Conservation (phyloP, 2,888 invertebrate species). For the Nowickia ferox region DNA sequence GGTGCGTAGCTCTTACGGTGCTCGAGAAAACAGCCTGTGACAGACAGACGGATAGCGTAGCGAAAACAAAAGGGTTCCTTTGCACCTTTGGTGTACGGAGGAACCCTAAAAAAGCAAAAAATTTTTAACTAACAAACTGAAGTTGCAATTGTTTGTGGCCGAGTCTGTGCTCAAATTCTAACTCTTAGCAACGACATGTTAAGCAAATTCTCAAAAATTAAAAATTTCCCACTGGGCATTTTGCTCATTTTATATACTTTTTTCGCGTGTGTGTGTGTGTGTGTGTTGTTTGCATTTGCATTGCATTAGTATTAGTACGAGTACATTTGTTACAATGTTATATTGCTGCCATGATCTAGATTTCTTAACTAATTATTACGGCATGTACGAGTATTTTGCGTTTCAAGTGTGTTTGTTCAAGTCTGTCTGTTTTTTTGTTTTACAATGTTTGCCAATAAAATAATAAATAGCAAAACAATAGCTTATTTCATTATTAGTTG, state of each 20-base stretch:
- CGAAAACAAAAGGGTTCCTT: too few species aligned
- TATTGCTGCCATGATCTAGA: conserved; percentile 79
- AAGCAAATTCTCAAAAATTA: too few species aligned
- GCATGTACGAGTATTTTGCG: conserved; percentile 72
- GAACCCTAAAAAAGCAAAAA: too few species aligned
- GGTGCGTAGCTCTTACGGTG: too few species aligned
- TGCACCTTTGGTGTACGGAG: too few species aligned
- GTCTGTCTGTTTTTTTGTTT: conserved; percentile 25
- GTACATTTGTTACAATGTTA: conserved; percentile 76
- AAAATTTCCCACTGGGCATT: conserved; percentile 29
- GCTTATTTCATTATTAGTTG: conserved; percentile 17
- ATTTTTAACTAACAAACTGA: too few species aligned
- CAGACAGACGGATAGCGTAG: too few species aligned
- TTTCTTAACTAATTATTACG: conserved; percentile 78
- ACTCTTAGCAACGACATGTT: too few species aligned
- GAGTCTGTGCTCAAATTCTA: too few species aligned
- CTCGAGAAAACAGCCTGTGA: too few species aligned
- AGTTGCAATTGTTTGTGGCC: too few species aligned
- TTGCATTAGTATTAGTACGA: conserved; percentile 42
- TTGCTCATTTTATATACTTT: conserved; percentile 13
- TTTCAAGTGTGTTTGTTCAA: conserved; percentile 59
- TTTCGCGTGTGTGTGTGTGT: neutral
- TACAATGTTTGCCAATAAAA: conserved; percentile 60
- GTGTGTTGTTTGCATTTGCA: conserved; percentile 35
- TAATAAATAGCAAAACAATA: conserved; percentile 28